Conservation (phyloP, 2,113 vertebrate genomes). For the Elgaria multicarinata region DNA sequence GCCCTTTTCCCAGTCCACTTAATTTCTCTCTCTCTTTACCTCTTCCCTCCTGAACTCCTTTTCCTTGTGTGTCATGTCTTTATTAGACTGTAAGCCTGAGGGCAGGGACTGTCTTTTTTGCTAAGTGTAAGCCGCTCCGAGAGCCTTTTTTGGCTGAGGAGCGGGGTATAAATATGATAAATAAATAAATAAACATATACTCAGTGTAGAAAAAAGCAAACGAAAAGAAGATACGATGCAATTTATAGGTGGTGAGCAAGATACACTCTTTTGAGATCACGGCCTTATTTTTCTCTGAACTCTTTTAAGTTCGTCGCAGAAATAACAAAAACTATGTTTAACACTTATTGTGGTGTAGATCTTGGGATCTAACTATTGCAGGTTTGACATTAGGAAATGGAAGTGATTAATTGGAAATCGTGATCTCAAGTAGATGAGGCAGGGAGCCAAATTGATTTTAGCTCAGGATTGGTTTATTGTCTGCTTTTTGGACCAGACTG, state of each 20-base stretch:
- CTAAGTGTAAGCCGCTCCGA: too few species aligned
- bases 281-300: not conserved
- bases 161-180: too few species aligned
- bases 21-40: too few species aligned
- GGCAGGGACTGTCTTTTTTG: too few species aligned
- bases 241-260: slow-evolving; percentile 2
- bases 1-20: too few species aligned
- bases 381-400: not conserved
- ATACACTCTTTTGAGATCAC: not conserved
- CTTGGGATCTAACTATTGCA: not conserved
- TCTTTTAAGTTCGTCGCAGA: not conserved
- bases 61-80: too few species aligned
- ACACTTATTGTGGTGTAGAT: too few species aligned
- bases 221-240: not conserved
- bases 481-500: not conserved
- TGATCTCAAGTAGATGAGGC: too few species aligned
- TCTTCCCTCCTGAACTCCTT: too few species aligned
- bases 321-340: not conserved
- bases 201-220: not conserved
- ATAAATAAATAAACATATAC: too few species aligned
- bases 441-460: not conserved
- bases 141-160: too few species aligned
- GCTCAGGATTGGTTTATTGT: not conserved
- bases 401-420: not conserved
- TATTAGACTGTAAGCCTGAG: too few species aligned